Percentiles rank a stretch among this genome's conserved stretches.
These are phyloP conservation scores for Pseudoips prasinana DNA, from an alignment of 2,888 invertebrate genomes.

Conservation along the genomic window DNA sequence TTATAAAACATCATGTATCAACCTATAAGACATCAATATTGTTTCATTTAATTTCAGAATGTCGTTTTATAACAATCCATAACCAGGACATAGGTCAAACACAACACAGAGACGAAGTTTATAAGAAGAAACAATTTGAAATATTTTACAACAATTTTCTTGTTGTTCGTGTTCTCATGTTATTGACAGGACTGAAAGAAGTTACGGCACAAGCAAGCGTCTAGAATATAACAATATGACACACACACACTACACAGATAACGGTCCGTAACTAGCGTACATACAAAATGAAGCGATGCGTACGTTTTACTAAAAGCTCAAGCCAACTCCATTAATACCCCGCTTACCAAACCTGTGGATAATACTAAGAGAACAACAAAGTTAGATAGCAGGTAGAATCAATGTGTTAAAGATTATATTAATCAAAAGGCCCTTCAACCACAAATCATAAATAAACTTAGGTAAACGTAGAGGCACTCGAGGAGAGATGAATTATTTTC, in stretches of 20 bases:
- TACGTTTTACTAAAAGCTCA: constrained; percentile 15
- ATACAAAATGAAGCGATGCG: constrained; percentile 10
- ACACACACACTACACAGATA: constrained; percentile 14
- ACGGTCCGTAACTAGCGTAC: constrained; percentile 11
- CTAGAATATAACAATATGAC: constrained; percentile 7
- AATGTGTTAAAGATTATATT: too few relatives aligned
- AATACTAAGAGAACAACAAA: neutral
- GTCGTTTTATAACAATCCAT: neutral
- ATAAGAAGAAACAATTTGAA: constrained; percentile 18
- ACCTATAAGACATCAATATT: too few relatives aligned
- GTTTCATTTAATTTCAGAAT: too few relatives aligned
- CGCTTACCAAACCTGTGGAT: constrained; percentile 26
- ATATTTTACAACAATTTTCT: constrained; percentile 21
- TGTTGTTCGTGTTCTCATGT: constrained; percentile 21
- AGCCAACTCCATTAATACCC: constrained; percentile 14
- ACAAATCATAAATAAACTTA: too few relatives aligned
- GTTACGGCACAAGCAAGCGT: constrained; percentile 12
- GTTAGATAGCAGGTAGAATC: too few relatives aligned
- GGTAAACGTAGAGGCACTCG: too few relatives aligned
- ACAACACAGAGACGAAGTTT: constrained; percentile 24
- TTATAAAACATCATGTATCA: too few relatives aligned
- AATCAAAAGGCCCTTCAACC: too few relatives aligned
- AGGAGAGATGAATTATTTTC: too few relatives aligned
- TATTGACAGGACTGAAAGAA: constrained; percentile 23
- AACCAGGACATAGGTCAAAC: constrained; percentile 7